Conservation (phyloP, 64 coral and sea anemone species). For the Montipora efflorescens region DNA sequence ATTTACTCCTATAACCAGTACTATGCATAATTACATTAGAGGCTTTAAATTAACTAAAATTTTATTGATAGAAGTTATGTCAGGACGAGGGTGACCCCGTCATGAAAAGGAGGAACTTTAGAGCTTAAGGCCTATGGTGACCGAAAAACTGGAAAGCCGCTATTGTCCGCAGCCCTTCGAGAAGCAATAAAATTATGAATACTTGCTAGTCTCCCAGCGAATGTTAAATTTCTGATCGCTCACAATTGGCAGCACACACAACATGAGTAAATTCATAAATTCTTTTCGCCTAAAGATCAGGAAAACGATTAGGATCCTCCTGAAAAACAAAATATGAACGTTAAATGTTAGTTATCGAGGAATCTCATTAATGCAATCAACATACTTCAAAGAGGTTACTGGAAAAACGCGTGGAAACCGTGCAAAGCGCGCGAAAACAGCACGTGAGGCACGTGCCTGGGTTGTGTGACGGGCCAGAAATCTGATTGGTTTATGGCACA, state of each 20-base stretch:
- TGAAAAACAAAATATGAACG: slow-evolving; percentile 30
- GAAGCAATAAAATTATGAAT: not conserved
- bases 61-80: too few relatives aligned
- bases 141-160: not conserved
- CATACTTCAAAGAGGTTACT: not conserved
- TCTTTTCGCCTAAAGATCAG: slow-evolving; percentile 70
- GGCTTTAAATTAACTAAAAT: too few relatives aligned
- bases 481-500: not conserved
- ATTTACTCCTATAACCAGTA: too few relatives aligned
- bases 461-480: not conserved
- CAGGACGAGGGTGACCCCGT: too few relatives aligned
- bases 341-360: not conserved
- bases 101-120: not conserved
- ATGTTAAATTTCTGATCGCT: not conserved
- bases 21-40: too few relatives aligned
- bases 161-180: not conserved
- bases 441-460: not conserved
- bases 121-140: not conserved
- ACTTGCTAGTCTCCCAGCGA: not conserved
- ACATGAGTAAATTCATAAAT: not conserved
- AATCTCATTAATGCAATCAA: not conserved
- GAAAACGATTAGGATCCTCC: slow-evolving; percentile 97
- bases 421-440: not conserved
- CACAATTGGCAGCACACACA: not conserved
- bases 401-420: not conserved